Base-by-base conservation (phyloP, 2,888 invertebrate species). In the Thymelicus acteon region DNA sequence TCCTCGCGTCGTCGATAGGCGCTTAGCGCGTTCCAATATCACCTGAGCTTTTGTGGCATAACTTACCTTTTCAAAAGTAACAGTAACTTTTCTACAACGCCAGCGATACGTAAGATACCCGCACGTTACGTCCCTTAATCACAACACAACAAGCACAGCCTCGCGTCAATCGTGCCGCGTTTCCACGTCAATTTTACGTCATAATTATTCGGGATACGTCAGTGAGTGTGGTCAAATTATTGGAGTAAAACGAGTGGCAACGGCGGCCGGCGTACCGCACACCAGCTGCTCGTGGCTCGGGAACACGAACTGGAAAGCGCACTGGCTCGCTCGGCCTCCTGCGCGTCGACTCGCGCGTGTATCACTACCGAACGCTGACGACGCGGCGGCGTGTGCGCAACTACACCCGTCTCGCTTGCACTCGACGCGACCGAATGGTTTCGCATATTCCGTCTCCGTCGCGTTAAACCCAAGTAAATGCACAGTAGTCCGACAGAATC, bases 21-120 rank as follows among this genome's bases (percentile, higher is more conserved):
- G 87, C 90, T 87, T 88, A 89, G 87, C 92, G 90, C 87, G 87
- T 88, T 88, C 88, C 88, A 86, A 90, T 90, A 84, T 87, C 83
- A 84, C 83, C 87, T 81, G 87, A 91, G 88, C 89, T 92, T 92
- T 90, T 89, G 88, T 91, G 90, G 87, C 88, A 91, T 88, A 90
- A 91, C 91, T 91, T 90, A 91, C 93, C 92, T 92, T 92, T 91
- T 91, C 84, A 88, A 92, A 92, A 87, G 89, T 90, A 91, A 92
- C 91, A 90, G 91, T 92, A 87, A 87, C 82, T 90, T 89, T 84
- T 82, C 84, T 52, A 66, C 83, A 84, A 82, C 84, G 83, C 83
- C 85, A 78, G 80, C 79, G 84, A 82, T 87, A 85, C 83, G 82
- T 82, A 78, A 31, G 31, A 81, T 85, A 85, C 80, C 80, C 80